These are phyloP conservation scores for Dryobotodes eremita DNA, from an alignment of 2,888 invertebrate species.

Conservation along the genomic window DNA sequence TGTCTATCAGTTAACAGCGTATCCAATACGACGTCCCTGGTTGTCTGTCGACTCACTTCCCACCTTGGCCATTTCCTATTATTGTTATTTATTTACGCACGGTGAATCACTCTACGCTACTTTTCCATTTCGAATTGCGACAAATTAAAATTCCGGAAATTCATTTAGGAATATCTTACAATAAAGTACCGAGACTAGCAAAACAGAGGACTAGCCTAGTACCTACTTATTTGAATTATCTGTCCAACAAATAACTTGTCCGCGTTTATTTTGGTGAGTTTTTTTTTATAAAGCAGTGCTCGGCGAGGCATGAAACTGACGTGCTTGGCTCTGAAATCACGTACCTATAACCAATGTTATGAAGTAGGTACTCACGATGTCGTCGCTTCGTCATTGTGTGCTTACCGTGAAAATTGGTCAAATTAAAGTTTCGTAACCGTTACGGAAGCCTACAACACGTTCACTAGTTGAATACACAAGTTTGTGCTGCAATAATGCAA, in stretches of 20 bases:
- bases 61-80: slow-evolving; percentile 65
- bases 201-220: slow-evolving; percentile 2
- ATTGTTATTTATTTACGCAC: slow-evolving; percentile 56
- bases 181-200: slow-evolving; percentile 1
- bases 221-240: slow-evolving; percentile 24
- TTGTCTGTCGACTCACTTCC: slow-evolving; percentile 1
- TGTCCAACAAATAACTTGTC: slow-evolving; percentile 24
- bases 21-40: slow-evolving; percentile 30
- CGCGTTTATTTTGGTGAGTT: slow-evolving; percentile 8
- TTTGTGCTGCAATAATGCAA: slow-evolving; percentile 15
- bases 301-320: slow-evolving; percentile 69
- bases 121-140: slow-evolving; percentile 8
- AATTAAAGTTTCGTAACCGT: slow-evolving; percentile 78
- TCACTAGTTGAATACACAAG: slow-evolving; percentile 51
- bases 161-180: neutral
- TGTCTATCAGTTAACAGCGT: slow-evolving; percentile 20
- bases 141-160: neutral
- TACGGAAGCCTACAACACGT: slow-evolving; percentile 71
- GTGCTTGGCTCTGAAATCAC: slow-evolving; percentile 70
- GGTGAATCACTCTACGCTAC: slow-evolving; percentile 22
- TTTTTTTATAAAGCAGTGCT: slow-evolving; percentile 57
- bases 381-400: slow-evolving; percentile 73
- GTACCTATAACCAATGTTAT: slow-evolving; percentile 66
- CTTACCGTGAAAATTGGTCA: slow-evolving; percentile 78
- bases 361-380: slow-evolving; percentile 53